Evolutionary conservation across 2,113 vertebrate genomes (phyloP).

Genomic region (Anarrhichthys ocellatus): DNA sequence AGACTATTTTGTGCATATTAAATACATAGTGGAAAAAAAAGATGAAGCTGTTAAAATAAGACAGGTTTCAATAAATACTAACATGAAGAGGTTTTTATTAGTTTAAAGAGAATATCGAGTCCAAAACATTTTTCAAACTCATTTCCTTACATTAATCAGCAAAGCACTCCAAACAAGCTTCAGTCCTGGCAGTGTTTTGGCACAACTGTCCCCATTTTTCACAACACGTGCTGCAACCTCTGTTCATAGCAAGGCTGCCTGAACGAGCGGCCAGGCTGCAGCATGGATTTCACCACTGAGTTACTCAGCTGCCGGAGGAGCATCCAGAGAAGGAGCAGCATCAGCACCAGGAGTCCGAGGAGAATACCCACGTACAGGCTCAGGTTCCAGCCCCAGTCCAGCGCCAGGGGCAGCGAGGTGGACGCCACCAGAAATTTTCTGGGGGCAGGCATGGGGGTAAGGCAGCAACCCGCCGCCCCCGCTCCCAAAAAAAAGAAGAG

Average conservation of each 20-base stretch:
- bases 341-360: slow-evolving; percentile 85
- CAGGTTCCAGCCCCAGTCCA: slow-evolving; percentile 91
- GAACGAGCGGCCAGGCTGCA: slow-evolving; percentile 77
- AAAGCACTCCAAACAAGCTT: slow-evolving; percentile 37
- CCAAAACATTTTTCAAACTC: slow-evolving; percentile 31
- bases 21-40: background rate
- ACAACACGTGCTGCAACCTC: slow-evolving; percentile 76
- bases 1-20: background rate
- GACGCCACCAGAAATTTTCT: slow-evolving; percentile 80
- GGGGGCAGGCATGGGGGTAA: slow-evolving; percentile 80
- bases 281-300: slow-evolving; percentile 83
- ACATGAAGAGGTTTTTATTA: slow-evolving; percentile 53
- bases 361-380: slow-evolving; percentile 89
- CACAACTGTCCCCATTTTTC: slow-evolving; percentile 55
- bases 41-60: slow-evolving; percentile 31
- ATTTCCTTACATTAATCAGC: slow-evolving; percentile 54
- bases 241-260: slow-evolving; percentile 81
- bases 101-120: slow-evolving; percentile 26
- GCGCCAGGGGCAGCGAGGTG: slow-evolving; percentile 82
- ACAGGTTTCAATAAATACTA: slow-evolving; percentile 33
- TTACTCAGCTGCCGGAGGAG: slow-evolving; percentile 90
- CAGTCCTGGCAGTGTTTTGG: slow-evolving; percentile 37
- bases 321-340: slow-evolving; percentile 89
- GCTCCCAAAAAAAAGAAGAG: background rate
- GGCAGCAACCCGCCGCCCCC: slow-evolving; percentile 19